phyloP scores from a whole-genome alignment of 2,888 invertebrate genomes.

The Apocheima hispidaria region DNA sequence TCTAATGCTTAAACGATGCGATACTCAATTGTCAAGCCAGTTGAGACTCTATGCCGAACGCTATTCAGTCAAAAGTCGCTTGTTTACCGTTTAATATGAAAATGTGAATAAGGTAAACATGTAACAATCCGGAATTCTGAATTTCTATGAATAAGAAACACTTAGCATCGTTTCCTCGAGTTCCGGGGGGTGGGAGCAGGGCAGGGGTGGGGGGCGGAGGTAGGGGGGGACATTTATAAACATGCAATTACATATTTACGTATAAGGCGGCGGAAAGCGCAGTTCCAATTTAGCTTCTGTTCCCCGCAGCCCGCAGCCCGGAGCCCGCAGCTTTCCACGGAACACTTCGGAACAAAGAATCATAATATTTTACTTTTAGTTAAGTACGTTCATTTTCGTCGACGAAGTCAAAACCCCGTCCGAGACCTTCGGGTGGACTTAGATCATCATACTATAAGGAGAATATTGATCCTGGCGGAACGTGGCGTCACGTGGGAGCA shows the following conservation, averaged over 20 bases:
- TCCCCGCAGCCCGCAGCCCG: background rate
- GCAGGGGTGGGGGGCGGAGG: background rate
- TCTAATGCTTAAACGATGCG: constrained; percentile 38
- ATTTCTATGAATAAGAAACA: constrained; percentile 63
- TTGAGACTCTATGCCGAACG: constrained; percentile 21
- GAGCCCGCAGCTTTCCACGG: too few relatives aligned
- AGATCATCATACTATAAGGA: too few relatives aligned
- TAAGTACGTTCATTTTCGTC: background rate
- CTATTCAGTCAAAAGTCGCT: constrained; percentile 24
- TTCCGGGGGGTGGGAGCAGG: background rate
- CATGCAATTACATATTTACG: constrained; percentile 22
- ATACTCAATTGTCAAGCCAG: constrained; percentile 9
- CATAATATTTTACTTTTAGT: too few relatives aligned
- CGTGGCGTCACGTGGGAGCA: too few relatives aligned
- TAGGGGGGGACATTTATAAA: constrained; percentile 16
- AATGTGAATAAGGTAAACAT: constrained; percentile 40
- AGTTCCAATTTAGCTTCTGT: constrained; percentile 5
- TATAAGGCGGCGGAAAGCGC: background rate
- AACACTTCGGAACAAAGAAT: too few relatives aligned
- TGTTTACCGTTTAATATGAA: constrained; percentile 7
- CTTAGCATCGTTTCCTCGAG: constrained; percentile 34
- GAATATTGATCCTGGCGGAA: too few relatives aligned
- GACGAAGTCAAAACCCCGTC: background rate
- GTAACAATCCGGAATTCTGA: constrained; percentile 49
- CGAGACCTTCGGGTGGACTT: too few relatives aligned